Evolutionary conservation across 2,888 invertebrate genomes (phyloP).

Genomic region (Sylvicola cinctus): DNA sequence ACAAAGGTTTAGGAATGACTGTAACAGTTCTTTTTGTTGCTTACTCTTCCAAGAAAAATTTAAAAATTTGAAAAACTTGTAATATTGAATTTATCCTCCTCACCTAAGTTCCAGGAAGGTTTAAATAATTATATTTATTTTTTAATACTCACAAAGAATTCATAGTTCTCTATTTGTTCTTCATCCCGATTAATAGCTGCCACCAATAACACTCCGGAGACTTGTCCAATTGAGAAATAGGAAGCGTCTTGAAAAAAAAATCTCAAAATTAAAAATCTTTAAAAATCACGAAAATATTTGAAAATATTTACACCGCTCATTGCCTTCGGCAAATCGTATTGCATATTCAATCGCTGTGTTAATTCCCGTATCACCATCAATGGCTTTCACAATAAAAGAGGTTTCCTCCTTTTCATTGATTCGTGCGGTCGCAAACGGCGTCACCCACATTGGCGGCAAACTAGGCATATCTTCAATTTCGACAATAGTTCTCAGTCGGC

Average conservation of each 20-base stretch:
- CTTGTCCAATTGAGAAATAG: background rate
- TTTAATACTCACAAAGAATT: constrained; percentile 17
- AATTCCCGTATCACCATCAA: constrained; percentile 40
- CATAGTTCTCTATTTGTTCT: constrained; percentile 26
- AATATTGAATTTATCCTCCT: no score
- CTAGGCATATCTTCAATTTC: constrained; percentile 36
- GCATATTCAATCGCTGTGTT: constrained; percentile 31
- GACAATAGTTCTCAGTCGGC: constrained; percentile 27
- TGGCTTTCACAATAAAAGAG: constrained; percentile 29
- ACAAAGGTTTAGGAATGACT: background rate
- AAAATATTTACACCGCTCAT: constrained; percentile 19
- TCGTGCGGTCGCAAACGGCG: constrained; percentile 31
- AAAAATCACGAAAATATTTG: constrained; percentile 3
- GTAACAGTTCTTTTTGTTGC: background rate
- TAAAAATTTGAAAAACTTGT: no score
- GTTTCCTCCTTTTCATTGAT: constrained; percentile 30
- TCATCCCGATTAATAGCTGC: constrained; percentile 27
- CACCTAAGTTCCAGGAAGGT: no score
- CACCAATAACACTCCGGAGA: constrained; percentile 6
- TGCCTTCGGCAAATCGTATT: constrained; percentile 20
- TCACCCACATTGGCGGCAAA: constrained; percentile 36
- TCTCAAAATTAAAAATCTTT: constrained; percentile 8
- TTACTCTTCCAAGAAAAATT: background rate
- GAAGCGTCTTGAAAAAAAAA: no score
- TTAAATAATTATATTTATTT: no score